Percentiles rank a stretch among this genome's conserved stretches.
phyloP scores from a whole-genome alignment of 1,140 invertebrate species.

The Drosophila sproati region DNA sequence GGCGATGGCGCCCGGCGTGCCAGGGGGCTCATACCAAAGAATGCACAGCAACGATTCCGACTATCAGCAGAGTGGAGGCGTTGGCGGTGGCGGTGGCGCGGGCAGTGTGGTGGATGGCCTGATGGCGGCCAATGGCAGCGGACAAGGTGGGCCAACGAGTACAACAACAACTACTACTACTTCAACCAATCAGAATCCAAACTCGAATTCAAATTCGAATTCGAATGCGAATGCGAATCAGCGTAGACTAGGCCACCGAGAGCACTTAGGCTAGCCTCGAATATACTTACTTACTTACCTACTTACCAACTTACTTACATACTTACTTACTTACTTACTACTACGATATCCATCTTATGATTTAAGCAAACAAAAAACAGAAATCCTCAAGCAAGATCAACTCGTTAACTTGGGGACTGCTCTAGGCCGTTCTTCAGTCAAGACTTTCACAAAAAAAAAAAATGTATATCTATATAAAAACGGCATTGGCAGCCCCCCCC shows the following conservation, averaged over 20 bases:
- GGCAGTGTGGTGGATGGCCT: conserved; percentile 71
- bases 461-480: background rate
- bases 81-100: conserved; percentile 49
- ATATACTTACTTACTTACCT: conserved; percentile 10
- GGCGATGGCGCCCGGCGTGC: conserved; percentile 86
- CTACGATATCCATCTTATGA: conserved; percentile 5
- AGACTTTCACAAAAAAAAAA: background rate
- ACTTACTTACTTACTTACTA: background rate
- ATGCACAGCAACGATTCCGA: conserved; percentile 93
- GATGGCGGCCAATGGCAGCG: conserved; percentile 66
- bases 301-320: too few relatives aligned
- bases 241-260: conserved; percentile 50
- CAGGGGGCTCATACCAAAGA: conserved; percentile 90
- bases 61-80: conserved; percentile 73
- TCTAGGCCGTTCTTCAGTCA: background rate
- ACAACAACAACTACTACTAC: conserved; percentile 57
- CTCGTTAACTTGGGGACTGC: conserved; percentile 4
- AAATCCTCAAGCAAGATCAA: conserved; percentile 12
- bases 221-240: conserved; percentile 42
- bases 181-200: conserved; percentile 41
- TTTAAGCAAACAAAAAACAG: conserved; percentile 9
- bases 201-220: conserved; percentile 41
- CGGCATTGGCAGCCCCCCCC: background rate
- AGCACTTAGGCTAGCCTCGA: conserved; percentile 44
- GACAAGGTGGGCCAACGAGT: conserved; percentile 84